Evolutionary conservation across 2,888 invertebrate species (phyloP), one percentile per base, ranked within the genome.

Genomic region (Geophilus truncorum): DNA sequence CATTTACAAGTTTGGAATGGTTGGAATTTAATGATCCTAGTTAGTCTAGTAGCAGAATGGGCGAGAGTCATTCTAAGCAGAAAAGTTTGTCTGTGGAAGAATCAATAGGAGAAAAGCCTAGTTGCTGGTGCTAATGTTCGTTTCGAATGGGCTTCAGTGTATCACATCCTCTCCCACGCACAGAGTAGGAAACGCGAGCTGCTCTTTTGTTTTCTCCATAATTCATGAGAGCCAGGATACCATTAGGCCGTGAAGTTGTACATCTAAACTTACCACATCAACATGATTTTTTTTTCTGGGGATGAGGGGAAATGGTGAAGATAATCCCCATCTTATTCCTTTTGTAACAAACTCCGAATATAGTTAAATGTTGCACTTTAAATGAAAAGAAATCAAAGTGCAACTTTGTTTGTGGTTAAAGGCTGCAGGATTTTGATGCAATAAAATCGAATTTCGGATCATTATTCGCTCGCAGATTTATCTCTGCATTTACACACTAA

Each of bases 211-310:
- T 62, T 62, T 62, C 62, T 62, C 62, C 62, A 62, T 62, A 62
- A 62, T 62, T 62, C 62, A 62, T 62, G 62, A 62, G 62, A 62
- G 62, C 62, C 57, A 62, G 28, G 62, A 62, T 62, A 62, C 62
- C 62, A 62, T 62, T 62, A 62, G 25, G 28, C 62, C 23, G 15
- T 62, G 62, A 9, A 62, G 25, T 62, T 62, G 62, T 62, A 62
- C 62, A 25, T 62, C 62, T 62, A 62, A 62, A 62, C 62, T 62
- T 5, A 21, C 62, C 62, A 25, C 62, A 62, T 62, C 62, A 62
- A 62, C 62, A 62, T 62, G 23, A 25, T 5, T 62, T 25, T 25
- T 62, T 25, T 62, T 62, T 45, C n/a, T n/a, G 15, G 5, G n/a
- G 45, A 5, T n/a, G n/a, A n/a, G n/a, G n/a, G n/a, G n/a, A n/a